Evolutionary conservation across 2,888 invertebrate species (phyloP).

Genomic region (Chromoteleia sp.): DNA sequence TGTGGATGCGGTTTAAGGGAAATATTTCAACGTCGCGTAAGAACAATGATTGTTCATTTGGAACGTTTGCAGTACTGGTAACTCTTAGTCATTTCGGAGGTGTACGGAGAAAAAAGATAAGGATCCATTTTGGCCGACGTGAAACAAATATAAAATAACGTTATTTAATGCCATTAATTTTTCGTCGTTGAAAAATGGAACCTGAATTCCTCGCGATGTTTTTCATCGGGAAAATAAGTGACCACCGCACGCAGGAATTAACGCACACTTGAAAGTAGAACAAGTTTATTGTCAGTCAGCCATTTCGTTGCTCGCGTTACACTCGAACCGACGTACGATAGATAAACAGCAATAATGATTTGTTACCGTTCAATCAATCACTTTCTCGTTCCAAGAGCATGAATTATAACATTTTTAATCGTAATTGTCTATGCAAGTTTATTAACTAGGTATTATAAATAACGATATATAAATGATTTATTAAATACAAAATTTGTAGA

Average conservation of each 20-base stretch:
- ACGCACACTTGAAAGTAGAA: constrained; percentile 48
- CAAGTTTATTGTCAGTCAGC: constrained; percentile 58
- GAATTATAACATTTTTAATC: not conserved
- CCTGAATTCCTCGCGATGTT: not conserved
- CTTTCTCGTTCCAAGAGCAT: not conserved
- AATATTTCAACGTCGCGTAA: constrained; percentile 15
- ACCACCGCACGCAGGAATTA: constrained; percentile 20
- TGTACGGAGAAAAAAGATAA: not conserved
- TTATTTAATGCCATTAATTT: constrained; percentile 7
- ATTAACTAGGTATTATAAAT: no score
- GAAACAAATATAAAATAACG: constrained; percentile 10
- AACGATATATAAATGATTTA: no score
- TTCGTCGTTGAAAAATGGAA: constrained; percentile 2
- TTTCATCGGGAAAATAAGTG: not conserved
- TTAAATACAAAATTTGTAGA: no score
- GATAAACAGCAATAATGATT: constrained; percentile 14
- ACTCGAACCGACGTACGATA: constrained; percentile 12
- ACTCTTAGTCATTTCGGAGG: not conserved
- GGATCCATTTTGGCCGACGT: not conserved
- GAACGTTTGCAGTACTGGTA: not conserved
- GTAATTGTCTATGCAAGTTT: no score
- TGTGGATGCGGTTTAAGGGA: constrained; percentile 3
- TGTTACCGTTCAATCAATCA: constrained; percentile 17
- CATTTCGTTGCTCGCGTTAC: constrained; percentile 7
- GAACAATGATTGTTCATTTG: constrained; percentile 20